Conservation (phyloP, 2,797 vertebrate species). For the Silurus lanzhouensis region DNA sequence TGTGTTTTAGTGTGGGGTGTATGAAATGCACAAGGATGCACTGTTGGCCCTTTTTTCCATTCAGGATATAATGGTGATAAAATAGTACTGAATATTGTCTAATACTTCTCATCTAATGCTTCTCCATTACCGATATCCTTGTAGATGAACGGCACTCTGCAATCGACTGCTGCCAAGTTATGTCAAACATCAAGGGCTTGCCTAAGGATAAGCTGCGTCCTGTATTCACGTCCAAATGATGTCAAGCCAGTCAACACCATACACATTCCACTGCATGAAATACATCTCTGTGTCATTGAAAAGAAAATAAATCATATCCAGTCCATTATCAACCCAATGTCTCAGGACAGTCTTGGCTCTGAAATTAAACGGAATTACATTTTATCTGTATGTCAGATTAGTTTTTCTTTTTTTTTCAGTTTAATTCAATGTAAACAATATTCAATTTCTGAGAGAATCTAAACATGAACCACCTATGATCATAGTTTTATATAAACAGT, state of each 20-base stretch:
- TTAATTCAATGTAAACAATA: slow-evolving; percentile 34
- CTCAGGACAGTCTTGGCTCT: not conserved
- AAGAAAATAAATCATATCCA: not conserved
- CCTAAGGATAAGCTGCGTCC: not conserved
- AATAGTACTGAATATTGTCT: slow-evolving; percentile 8
- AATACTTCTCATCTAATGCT: not conserved
- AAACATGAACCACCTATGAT: slow-evolving; percentile 4
- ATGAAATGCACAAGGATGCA: not conserved
- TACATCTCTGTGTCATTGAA: not conserved
- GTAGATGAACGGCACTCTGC: not conserved
- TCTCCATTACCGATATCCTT: not conserved
- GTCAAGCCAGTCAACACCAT: not conserved
- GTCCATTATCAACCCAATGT: not conserved
- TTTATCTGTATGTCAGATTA: not conserved
- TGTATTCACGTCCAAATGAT: not conserved
- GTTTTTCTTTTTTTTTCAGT: slow-evolving; percentile 29
- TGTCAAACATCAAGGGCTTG: slow-evolving; percentile 7
- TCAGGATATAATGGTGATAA: not conserved
- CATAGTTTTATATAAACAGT: not conserved
- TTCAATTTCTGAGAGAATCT: slow-evolving; percentile 18
- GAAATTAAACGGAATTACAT: not conserved
- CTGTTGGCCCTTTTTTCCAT: not conserved
- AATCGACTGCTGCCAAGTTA: slow-evolving; percentile 8
- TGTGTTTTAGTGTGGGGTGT: not conserved
- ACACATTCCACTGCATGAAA: not conserved